Evolutionary conservation across 2,888 invertebrate species (phyloP).

Genomic region (Drosophila buzzatii): DNA sequence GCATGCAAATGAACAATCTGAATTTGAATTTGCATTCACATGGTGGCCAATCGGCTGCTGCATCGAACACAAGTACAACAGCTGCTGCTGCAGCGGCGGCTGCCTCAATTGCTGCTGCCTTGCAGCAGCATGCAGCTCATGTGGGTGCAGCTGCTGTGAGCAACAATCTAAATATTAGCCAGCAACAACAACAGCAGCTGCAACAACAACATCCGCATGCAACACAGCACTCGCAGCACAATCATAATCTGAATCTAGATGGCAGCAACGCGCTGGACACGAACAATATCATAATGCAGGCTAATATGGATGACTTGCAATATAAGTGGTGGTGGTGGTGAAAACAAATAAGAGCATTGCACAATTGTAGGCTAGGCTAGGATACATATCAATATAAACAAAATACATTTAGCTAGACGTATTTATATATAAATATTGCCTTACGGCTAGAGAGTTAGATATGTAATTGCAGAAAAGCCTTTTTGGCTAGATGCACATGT

Average conservation of each 20-base stretch:
- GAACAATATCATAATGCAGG: constrained; percentile 84
- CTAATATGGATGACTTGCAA: constrained; percentile 84
- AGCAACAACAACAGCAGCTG: constrained; percentile 41
- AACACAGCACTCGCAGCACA: constrained; percentile 55
- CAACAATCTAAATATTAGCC: constrained; percentile 72
- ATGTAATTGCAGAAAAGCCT: constrained; percentile 25
- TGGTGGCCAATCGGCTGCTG: constrained; percentile 77
- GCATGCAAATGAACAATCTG: constrained; percentile 82
- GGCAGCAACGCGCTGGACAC: constrained; percentile 83
- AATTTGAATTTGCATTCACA: constrained; percentile 80
- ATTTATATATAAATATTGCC: constrained; percentile 1
- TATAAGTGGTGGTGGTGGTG: constrained; percentile 85
- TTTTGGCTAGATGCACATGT: constrained; percentile 49
- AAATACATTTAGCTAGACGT: constrained; percentile 30
- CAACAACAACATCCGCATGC: constrained; percentile 50
- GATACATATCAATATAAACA: constrained; percentile 33
- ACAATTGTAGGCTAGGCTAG: constrained; percentile 64
- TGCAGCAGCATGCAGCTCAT: constrained; percentile 62
- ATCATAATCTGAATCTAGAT: constrained; percentile 77
- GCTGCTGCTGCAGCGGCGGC: constrained; percentile 73
- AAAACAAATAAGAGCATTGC: constrained; percentile 57
- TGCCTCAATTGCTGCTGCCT: constrained; percentile 59
- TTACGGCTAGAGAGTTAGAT: constrained; percentile 26
- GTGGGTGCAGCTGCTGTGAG: constrained; percentile 60
- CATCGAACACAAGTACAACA: constrained; percentile 79